Evolutionary conservation across 2,888 invertebrate genomes (phyloP), one percentile per base, ranked within the genome.

Genomic region (Gasteruption jaculator): DNA sequence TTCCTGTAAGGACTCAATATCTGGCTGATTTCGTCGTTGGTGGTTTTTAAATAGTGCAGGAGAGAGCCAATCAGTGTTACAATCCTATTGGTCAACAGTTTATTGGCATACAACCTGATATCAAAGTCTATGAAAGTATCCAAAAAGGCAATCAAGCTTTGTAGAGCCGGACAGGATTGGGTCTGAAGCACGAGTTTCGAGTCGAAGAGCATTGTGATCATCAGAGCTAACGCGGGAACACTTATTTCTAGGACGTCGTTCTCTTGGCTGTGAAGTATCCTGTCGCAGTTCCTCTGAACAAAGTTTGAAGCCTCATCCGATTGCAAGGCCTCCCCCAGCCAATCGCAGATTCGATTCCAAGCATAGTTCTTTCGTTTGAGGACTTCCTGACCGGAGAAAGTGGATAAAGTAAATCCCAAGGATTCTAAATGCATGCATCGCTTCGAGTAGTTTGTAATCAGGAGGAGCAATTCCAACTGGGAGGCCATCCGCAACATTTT

Each of bases 381-480:
- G 27, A 49, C 48, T 44, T 61, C 57, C 2, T 45, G 43, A 2
- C 20, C 19, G n/a, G 56, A 45, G 46, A 66, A 65, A 35, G 42
- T 41, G 8, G 50, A 42, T 21, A 68, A 30, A 21, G 57, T 43
- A 20, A 57, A 49, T 20, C 49, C 46, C 4, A 58, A 14, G 24
- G 27, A 24, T 22, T 20, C 22, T 7, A 60, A 43, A 46, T 59
- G n/a, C n/a, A n/a, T n/a, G n/a, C n/a, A n/a, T n/a, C n/a, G n/a
- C n/a, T n/a, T n/a, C n/a, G n/a, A n/a, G n/a, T 30, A 56, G 11
- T 43, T 24, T 3, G 38, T 27, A n/a, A 58, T 41, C n/a, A 50
- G 25, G 20, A 42, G 43, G 4, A 65, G 46, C 24, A 68, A 49
- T 34, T 60, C 66, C 32, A 64, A 61, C 50, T 74, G 71, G 2